These are phyloP conservation scores for Adrianichthys oophorus DNA, from an alignment of 2,797 vertebrate genomes.

Conservation along the genomic window DNA sequence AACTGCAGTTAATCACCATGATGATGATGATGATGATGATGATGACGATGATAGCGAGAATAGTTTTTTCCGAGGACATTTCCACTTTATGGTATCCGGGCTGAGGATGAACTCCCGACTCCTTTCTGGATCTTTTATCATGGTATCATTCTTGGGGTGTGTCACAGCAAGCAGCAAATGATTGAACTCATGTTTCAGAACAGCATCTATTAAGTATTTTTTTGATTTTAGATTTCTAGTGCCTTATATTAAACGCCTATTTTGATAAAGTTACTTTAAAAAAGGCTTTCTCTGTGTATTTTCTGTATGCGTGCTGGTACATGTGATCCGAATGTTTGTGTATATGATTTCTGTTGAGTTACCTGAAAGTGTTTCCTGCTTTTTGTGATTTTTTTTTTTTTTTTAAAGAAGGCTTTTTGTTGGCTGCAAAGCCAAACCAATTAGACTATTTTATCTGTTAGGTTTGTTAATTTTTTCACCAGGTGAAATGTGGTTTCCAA, in stretches of 20 bases:
- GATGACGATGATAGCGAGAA: constrained; percentile 34
- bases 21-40: constrained; percentile 32
- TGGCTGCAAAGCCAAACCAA: constrained; percentile 8
- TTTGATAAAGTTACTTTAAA: constrained; percentile 81
- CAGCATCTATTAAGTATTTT: constrained; percentile 74
- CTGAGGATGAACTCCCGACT: constrained; percentile 37
- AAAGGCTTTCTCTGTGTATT: constrained; percentile 70
- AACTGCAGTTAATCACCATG: constrained; percentile 70
- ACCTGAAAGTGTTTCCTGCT: constrained; percentile 50
- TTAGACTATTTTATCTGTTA: too few species aligned
- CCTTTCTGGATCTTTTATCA: constrained; percentile 48
- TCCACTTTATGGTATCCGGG: constrained; percentile 40
- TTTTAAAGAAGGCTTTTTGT: constrained; percentile 40
- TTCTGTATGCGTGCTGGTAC: constrained; percentile 53
- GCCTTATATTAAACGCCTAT: constrained; percentile 99
- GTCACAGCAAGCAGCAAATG: constrained; percentile 62
- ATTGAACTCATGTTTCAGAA: constrained; percentile 66
- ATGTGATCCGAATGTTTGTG: constrained; percentile 45
- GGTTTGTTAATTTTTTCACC: too few species aligned
- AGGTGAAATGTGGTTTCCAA: too few species aligned
- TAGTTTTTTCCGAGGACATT: constrained; percentile 56
- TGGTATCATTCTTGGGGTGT: constrained; percentile 55
- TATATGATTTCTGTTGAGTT: constrained; percentile 61
- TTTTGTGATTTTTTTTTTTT: constrained; percentile 44
- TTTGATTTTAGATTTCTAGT: constrained; percentile 96